phyloP scores from a whole-genome alignment of 2,888 invertebrate species.

The Drosophila siamana region DNA sequence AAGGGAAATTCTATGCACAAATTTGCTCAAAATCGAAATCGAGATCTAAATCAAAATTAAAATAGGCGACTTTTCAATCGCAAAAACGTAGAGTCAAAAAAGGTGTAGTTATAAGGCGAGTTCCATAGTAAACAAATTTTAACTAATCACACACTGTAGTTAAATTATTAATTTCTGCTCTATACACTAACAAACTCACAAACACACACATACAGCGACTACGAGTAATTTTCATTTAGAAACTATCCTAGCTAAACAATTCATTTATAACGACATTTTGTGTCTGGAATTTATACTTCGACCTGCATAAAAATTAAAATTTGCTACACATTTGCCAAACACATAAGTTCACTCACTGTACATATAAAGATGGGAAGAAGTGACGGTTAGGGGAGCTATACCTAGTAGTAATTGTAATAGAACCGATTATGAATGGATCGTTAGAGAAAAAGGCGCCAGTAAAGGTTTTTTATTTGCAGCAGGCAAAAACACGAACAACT shows the following conservation, averaged over 20 bases:
- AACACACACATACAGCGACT: background rate
- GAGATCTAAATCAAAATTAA: slow-evolving; percentile 27
- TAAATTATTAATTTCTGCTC: slow-evolving; percentile 45
- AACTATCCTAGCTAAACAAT: slow-evolving; percentile 11
- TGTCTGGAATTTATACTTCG: slow-evolving; percentile 13
- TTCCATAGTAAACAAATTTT: slow-evolving; percentile 35
- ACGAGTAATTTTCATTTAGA: slow-evolving; percentile 11
- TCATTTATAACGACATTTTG: background rate
- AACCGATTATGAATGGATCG: slow-evolving; percentile 31
- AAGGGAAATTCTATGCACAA: slow-evolving; percentile 66
- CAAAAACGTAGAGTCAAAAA: slow-evolving; percentile 46
- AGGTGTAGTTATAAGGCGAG: slow-evolving; percentile 35
- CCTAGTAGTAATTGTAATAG: slow-evolving; percentile 20
- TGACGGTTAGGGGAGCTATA: slow-evolving; percentile 20
- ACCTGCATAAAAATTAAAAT: slow-evolving; percentile 16
- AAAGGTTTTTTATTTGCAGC: slow-evolving; percentile 55
- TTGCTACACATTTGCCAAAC: slow-evolving; percentile 47
- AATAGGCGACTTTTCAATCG: slow-evolving; percentile 38
- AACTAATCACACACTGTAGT: slow-evolving; percentile 34
- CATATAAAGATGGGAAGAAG: slow-evolving; percentile 47
- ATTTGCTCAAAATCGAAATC: slow-evolving; percentile 67
- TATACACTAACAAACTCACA: slow-evolving; percentile 9
- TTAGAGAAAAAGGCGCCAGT: slow-evolving; percentile 68
- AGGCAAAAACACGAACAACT: slow-evolving; percentile 78
- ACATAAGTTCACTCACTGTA: slow-evolving; percentile 47